Conservation (phyloP, 1,140 invertebrate genomes). For the Leguminivora glycinivorella region DNA sequence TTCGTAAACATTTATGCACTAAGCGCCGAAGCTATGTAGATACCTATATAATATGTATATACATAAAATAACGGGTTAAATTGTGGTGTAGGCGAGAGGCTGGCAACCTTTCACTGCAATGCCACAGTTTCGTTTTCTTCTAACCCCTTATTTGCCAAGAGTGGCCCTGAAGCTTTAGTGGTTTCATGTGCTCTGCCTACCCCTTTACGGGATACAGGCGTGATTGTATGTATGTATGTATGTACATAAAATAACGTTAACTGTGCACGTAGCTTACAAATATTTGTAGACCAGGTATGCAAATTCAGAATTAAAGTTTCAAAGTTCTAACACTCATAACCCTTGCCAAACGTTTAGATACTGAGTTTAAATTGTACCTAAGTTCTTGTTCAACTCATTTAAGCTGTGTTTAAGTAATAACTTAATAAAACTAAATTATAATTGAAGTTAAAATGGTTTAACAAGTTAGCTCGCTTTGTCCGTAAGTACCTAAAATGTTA, state of each 20-base stretch:
- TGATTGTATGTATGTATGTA: too few species aligned
- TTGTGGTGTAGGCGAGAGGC: too few species aligned
- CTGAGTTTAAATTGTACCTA: neutral
- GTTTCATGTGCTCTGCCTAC: too few species aligned
- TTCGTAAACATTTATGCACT: neutral
- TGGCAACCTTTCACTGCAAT: too few species aligned
- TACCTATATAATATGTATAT: too few species aligned
- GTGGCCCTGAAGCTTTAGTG: too few species aligned
- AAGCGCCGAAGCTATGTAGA: neutral
- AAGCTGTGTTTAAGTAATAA: neutral
- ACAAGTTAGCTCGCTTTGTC: neutral
- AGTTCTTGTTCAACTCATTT: neutral
- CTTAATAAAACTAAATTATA: neutral
- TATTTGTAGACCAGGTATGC: neutral
- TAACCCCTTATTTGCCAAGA: too few species aligned
- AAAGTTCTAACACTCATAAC: neutral
- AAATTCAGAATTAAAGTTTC: neutral
- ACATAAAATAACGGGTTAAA: too few species aligned
- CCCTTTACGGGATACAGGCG: too few species aligned
- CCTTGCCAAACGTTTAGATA: neutral
- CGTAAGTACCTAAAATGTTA: neutral
- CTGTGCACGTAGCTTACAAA: neutral
- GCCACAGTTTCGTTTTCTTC: too few species aligned
- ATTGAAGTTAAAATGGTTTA: neutral
- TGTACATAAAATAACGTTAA: too few species aligned